Evolutionary conservation across 2,113 vertebrate genomes (phyloP), one percentile per base, ranked within the genome.

Genomic region (Acanthisitta chloris): DNA sequence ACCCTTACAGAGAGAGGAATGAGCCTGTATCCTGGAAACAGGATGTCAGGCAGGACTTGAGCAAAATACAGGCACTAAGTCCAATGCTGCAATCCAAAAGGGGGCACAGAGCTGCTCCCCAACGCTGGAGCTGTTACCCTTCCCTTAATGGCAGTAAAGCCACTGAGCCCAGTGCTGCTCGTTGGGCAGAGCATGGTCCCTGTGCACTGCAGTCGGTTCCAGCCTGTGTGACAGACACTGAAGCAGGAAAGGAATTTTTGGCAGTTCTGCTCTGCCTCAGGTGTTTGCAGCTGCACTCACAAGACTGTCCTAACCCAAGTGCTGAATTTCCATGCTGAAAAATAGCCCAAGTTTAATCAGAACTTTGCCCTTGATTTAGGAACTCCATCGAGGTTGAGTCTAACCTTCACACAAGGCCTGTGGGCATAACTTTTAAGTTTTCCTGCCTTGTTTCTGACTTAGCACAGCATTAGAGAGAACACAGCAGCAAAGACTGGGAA

Each of bases 171-270:
- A 6, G 15, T 16, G 1, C 16, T 34, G 46, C 29, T 2, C 54
- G n/a, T 40, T 2, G 9, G n/a, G 15, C 71, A 49, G 17, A 7
- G 17, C 4, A 19, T 2, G 28, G 58, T 42, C 21, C 4, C 46
- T 36, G 4, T 8, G 48, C 6, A 8, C 0, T 23, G 26, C 7
- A 38, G 7, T 5, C 10, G 2, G 11, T 23, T 23, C 19, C 38
- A 24, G 16, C 31, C 77, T 2, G 1, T 5, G 1, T 12, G 15
- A 12, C 36, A 28, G 19, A 36, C 16, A 15, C 34, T 57, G 34
- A 7, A 14, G 23, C 57, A 49, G 28, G 13, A 34, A 28, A 59
- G 17, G 14, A 52, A 2, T 0, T 55, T 62, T 12, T 19, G 12
- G 17, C 59, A n/a, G 31, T 2, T 54, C 45, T 77, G 25, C 15